Evolutionary conservation across 2,113 vertebrate species (phyloP), one percentile per base, ranked within the genome.

Genomic region (Gadus chalcogrammus): DNA sequence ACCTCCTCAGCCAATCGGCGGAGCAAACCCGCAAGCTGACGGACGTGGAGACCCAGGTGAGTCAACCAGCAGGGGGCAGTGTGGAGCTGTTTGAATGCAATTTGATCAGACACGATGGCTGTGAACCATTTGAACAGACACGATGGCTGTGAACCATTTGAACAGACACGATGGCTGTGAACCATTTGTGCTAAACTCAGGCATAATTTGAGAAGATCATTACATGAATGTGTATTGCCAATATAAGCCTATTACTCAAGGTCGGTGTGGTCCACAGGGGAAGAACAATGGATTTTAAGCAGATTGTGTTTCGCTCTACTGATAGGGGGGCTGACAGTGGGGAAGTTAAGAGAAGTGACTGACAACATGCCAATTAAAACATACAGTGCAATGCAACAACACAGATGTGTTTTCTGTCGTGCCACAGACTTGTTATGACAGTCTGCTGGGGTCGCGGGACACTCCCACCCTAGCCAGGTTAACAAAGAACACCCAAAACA

Each of bases 21-120:
- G 92, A 95, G 81, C 93, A 93, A 78, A 92, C 92, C 12, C 92
- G 91, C 48, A 91, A 92, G 77, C 83, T 93, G 68, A 91, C 90
- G 42, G 89, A 91, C 18, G 87, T 91, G 12, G 92, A 93, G 83
- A 92, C 87, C 7, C 91, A 92, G 92, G 93, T 93, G 81, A 86
- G 82, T 7, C 71, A 65, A 60, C 67, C 38, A 64, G 69, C 35
- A 69, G 55, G 55, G 55, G 48, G 1, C 17, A 11, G 11, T 59
- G 20, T 0, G 1, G 56, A 70, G 27, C 65, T 27, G 48, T 8
- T 64, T 52, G 20, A 64, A 60, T n/a, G 17, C n/a, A 27, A 58
- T 58, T 58, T 58, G 15, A 17, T 3, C 31, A 35, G 31, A 35
- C 31, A 35, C 31, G 31, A 35, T 35, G 31, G 31, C 31, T 35